Base-by-base conservation (phyloP, 2,797 vertebrate genomes). In the Varecia variegata region DNA sequence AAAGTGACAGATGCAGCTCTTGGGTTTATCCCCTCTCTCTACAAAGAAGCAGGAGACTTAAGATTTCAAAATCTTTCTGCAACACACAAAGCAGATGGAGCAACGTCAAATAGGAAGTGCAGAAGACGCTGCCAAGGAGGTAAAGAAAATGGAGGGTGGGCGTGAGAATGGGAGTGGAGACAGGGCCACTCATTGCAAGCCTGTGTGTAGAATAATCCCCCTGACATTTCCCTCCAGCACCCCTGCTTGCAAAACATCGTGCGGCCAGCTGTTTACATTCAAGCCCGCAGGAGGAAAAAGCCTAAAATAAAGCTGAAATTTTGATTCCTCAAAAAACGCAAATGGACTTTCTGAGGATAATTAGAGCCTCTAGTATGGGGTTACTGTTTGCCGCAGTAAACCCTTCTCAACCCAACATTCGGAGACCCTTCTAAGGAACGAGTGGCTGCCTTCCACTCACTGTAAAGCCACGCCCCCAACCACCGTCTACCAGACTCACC, bases 301-400 rank as follows among this genome's bases (percentile, higher is more conserved):
- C 65, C 27, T 93, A 83, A 92, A 83, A 35, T 87, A 95, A 93
- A 88, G 43, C 54, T 60, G 40, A 94, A 88, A 62, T 79, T 52
- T 43, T 62, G 52, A 84, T 45, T 60, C n/a, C 67, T n/a, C 8
- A 82, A 86, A 67, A 86, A 94, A 96, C 54, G 30, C 25, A 14
- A 89, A 52, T 62, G 32, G 32, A 35, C 12, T n/a, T 94, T 70
- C 74, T 79, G 82, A 35, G 14, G 47, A 90, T 47, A 77, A 90
- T 3, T 9, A 60, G 30, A 30, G 6, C 45, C 25, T 52, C 38
- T 43, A 60, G 21, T 21, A 23, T 25, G 40, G 15, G 32, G 5
- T 62, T 32, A 21, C 2, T 2, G 18, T 15, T 23, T 30, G 43
- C 47, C 2, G 2, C 65, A 93, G 43, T 43, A 82, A 56, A 47